A percentile compares a stretch with the other conserved stretches of the same genome.
phyloP scores from a whole-genome alignment of 1,140 invertebrate genomes.

The Forficula auricularia region DNA sequence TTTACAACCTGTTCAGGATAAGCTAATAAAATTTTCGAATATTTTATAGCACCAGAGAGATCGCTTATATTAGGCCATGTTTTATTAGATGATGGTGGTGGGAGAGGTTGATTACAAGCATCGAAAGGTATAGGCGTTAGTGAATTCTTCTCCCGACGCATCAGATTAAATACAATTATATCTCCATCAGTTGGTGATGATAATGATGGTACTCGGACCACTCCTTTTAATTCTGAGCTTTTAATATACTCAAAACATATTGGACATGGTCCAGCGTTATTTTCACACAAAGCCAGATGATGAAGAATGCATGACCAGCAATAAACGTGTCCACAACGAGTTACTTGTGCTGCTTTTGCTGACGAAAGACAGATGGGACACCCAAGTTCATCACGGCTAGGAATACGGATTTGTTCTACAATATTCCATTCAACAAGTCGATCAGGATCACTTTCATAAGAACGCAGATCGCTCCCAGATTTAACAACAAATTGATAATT shows the following conservation, averaged over 20 bases:
- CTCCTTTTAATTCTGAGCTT: too few species aligned
- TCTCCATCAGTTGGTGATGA: too few species aligned
- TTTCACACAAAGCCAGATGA: constrained; percentile 70
- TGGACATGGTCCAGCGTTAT: constrained; percentile 60
- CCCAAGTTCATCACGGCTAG: constrained; percentile 46
- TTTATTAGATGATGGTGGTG: too few species aligned
- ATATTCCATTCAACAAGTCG: constrained; percentile 75
- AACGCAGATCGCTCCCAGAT: constrained; percentile 53
- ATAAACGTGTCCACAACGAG: constrained; percentile 85
- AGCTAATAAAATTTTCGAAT: too few species aligned
- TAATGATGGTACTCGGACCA: too few species aligned
- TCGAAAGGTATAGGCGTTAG: too few species aligned
- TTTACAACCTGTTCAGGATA: too few species aligned
- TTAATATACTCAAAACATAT: constrained; percentile 63
- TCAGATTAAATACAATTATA: too few species aligned
- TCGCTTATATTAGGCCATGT: too few species aligned
- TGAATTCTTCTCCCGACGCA: too few species aligned
- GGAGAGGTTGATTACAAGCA: too few species aligned
- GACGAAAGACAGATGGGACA: constrained; percentile 83
- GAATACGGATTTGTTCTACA: constrained; percentile 69
- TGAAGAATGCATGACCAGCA: constrained; percentile 92
- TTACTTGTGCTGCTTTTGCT: constrained; percentile 76
- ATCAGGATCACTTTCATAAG: constrained; percentile 67
- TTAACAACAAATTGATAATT: constrained; percentile 91
- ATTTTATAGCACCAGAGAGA: too few species aligned